Conservation (phyloP, 2,797 vertebrate genomes). For the Eremophila alpestris region DNA sequence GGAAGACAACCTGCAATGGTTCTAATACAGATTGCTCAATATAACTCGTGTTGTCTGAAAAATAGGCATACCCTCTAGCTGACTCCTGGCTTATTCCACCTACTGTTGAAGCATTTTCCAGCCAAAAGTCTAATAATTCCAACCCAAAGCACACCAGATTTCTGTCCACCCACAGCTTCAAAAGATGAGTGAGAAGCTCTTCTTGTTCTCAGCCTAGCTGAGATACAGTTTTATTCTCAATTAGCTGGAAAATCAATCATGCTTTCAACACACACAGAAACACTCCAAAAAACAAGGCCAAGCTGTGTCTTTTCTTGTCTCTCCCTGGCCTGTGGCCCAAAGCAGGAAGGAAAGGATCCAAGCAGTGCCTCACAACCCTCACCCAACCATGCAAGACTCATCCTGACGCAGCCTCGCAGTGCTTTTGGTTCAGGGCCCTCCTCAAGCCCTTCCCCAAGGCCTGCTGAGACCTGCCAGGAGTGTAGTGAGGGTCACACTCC, state of each 20-base stretch:
- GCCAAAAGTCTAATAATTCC: background rate
- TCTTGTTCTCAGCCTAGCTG: background rate
- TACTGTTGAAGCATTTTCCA: background rate
- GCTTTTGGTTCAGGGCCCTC: background rate
- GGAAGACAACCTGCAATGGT: background rate
- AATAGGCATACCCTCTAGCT: background rate
- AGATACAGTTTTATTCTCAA: background rate
- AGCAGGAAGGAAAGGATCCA: conserved; percentile 31
- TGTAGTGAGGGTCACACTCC: background rate
- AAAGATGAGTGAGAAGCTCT: background rate
- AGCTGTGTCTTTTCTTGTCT: conserved; percentile 31
- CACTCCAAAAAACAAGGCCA: background rate
- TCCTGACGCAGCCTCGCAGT: background rate
- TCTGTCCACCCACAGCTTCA: background rate
- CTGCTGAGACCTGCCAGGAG: background rate
- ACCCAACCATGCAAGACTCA: background rate
- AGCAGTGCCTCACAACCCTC: background rate
- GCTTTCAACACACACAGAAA: conserved; percentile 7
- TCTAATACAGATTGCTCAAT: background rate
- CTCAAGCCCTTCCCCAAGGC: background rate
- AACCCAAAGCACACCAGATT: background rate
- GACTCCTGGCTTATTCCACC: background rate
- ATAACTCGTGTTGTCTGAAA: background rate
- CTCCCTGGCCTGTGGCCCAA: background rate
- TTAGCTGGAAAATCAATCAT: conserved; percentile 16